Evolutionary conservation across 2,888 invertebrate species (phyloP).

Genomic region (Candidula unifasciata): DNA sequence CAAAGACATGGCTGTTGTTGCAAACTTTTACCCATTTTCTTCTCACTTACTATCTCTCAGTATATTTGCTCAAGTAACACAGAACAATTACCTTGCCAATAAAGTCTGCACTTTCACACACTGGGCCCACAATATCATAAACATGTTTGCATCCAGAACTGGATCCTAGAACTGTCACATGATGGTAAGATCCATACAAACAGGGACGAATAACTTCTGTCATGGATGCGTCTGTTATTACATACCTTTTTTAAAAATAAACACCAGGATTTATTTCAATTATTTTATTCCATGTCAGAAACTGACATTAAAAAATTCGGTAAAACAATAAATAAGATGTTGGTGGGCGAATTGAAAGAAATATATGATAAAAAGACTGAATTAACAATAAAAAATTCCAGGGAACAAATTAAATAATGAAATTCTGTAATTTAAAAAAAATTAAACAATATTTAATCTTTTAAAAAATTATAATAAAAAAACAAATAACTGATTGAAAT

Average conservation of each 20-base stretch:
- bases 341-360: no score
- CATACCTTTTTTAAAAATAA: slow-evolving; percentile 59
- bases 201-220: slow-evolving; percentile 78
- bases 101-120: slow-evolving; percentile 78
- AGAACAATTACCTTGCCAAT: slow-evolving; percentile 71
- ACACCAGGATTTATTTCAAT: neutral
- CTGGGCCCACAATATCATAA: slow-evolving; percentile 78
- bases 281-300: neutral
- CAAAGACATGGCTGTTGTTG: neutral
- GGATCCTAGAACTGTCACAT: slow-evolving; percentile 71
- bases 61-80: no score
- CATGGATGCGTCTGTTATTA: slow-evolving; percentile 78
- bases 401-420: no score
- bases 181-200: slow-evolving; percentile 78
- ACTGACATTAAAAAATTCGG: neutral
- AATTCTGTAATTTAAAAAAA: no score
- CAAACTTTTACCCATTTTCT: no score
- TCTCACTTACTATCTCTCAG: no score
- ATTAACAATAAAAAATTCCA: no score
- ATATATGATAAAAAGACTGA: no score
- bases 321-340: no score
- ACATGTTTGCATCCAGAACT: slow-evolving; percentile 27
- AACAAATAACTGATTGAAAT: no score
- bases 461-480: no score
- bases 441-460: no score